phyloP scores from a whole-genome alignment of 1,140 invertebrate genomes.

The Heliconius congener region DNA sequence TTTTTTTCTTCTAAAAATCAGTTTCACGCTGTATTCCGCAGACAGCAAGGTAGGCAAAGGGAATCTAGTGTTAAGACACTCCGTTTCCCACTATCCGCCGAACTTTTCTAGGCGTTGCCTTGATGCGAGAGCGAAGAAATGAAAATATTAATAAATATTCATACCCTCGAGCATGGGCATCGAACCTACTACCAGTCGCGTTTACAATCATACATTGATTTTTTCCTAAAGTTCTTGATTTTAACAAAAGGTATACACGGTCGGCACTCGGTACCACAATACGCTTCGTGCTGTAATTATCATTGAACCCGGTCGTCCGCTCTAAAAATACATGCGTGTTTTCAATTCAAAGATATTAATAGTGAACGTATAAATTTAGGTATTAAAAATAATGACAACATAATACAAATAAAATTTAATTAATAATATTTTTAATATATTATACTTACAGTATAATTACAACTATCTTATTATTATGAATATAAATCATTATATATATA shows the following conservation, averaged over 20 bases:
- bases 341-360: not conserved
- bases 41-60: no score
- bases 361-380: not conserved
- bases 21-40: no score
- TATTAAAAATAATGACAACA: not conserved
- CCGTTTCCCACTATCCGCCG: no score
- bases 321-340: not conserved
- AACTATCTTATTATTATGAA: not conserved
- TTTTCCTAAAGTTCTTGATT: conserved; percentile 24
- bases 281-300: conserved; percentile 22
- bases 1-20: conserved; percentile 17
- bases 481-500: not conserved
- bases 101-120: no score
- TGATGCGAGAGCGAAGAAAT: no score
- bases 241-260: conserved; percentile 17
- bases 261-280: conserved; percentile 14
- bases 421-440: not conserved
- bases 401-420: not conserved
- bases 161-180: no score
- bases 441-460: not conserved
- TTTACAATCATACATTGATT: no score
- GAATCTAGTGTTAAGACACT: no score
- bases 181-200: no score
- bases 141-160: no score
- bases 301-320: conserved; percentile 29